Conservation (phyloP, 2,113 vertebrate species). For the Neomonachus schauinslandi region DNA sequence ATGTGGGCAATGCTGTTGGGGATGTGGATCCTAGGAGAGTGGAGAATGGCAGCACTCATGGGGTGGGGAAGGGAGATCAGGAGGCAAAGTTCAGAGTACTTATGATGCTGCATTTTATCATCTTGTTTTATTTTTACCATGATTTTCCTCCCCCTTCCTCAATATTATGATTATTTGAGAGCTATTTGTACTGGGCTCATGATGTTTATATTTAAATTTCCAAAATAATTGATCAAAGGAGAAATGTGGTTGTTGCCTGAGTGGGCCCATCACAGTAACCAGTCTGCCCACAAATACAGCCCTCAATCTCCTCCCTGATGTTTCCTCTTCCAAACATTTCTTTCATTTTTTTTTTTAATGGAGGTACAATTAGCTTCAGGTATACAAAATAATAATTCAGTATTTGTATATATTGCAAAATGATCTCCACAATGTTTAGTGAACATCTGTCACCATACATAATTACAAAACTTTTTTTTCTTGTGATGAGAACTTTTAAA, state of each 20-base stretch:
- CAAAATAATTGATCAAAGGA: background rate
- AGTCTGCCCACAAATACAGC: background rate
- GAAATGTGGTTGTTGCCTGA: background rate
- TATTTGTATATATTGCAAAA: background rate
- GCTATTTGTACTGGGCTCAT: background rate
- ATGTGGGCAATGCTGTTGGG: too few relatives aligned
- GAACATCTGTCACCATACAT: background rate
- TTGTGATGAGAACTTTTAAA: background rate
- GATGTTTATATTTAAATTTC: background rate
- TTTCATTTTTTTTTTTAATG: background rate
- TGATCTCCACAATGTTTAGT: background rate
- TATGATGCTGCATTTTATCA: background rate
- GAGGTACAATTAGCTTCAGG: background rate
- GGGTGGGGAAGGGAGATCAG: rapidly evolving
- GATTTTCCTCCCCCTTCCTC: background rate
- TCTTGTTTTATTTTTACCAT: background rate
- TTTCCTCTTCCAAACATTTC: background rate
- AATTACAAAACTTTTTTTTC: background rate
- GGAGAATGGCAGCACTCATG: too few relatives aligned
- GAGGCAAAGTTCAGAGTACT: background rate
- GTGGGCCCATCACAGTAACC: too few relatives aligned
- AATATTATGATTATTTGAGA: background rate
- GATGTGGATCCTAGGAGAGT: background rate
- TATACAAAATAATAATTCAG: background rate
- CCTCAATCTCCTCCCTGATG: too few relatives aligned